Percentiles rank a stretch among this genome's conserved stretches.
phyloP scores from a whole-genome alignment of 2,888 invertebrate species.

The Leptinotarsa peninsularis region DNA sequence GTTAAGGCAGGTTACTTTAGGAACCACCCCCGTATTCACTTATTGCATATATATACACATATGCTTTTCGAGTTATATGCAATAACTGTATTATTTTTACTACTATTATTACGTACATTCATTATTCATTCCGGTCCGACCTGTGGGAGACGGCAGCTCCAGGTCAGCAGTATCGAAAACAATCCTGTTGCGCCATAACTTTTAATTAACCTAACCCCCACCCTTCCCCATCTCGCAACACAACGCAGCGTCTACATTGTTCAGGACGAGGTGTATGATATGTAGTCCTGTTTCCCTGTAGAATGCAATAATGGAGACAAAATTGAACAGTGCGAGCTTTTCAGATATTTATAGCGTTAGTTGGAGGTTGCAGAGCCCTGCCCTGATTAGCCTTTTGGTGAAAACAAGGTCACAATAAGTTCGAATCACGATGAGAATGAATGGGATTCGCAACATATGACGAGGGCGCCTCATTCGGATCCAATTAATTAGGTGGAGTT shows the following conservation, averaged over 20 bases:
- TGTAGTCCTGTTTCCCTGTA: conserved; percentile 24
- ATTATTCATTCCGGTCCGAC: not conserved
- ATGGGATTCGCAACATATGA: not conserved
- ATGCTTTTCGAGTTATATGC: too few relatives aligned
- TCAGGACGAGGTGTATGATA: conserved; percentile 27
- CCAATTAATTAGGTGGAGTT: not conserved
- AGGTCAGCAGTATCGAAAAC: conserved; percentile 54
- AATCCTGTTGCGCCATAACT: conserved; percentile 53
- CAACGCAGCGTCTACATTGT: conserved; percentile 27
- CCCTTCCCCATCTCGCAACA: conserved; percentile 7
- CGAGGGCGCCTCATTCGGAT: not conserved
- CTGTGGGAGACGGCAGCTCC: conserved; percentile 30
- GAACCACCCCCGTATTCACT: too few relatives aligned
- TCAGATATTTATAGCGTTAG: conserved; percentile 19
- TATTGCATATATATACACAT: too few relatives aligned
- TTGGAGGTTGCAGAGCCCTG: not conserved
- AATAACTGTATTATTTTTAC: too few relatives aligned
- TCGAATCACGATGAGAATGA: not conserved
- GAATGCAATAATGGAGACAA: conserved; percentile 26
- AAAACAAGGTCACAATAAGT: conserved; percentile 12
- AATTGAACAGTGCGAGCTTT: conserved; percentile 25
- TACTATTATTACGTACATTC: not conserved
- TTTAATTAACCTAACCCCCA: conserved; percentile 53
- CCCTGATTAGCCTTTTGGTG: not conserved
- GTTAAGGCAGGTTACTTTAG: too few relatives aligned